Percentiles rank a stretch among this genome's conserved stretches.
Conservation (phyloP, 2,888 invertebrate genomes). For the Mimumesa dahlbomi region DNA sequence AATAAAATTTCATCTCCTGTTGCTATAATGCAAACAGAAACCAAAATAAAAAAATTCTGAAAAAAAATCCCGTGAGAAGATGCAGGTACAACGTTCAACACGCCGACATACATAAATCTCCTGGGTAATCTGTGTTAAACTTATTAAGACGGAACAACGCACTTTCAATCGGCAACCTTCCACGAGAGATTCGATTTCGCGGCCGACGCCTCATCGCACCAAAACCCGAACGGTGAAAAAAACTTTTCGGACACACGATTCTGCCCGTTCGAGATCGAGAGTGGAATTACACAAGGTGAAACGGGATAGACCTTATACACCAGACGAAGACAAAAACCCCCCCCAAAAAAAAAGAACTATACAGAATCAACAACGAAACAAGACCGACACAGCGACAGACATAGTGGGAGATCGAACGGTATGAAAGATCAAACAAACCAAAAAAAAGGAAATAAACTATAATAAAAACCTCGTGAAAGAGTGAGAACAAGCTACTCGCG, state of each 20-base stretch:
- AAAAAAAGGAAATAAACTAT: conserved; percentile 12
- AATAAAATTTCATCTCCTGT: no score
- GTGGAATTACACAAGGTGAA: conserved; percentile 65
- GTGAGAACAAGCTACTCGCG: conserved; percentile 40
- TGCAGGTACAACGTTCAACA: no score
- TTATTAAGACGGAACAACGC: conserved; percentile 9
- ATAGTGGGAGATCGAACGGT: background rate
- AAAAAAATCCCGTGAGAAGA: no score
- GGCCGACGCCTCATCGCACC: conserved; percentile 35
- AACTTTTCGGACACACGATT: conserved; percentile 58
- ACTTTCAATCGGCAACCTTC: conserved; percentile 21
- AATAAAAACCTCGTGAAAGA: conserved; percentile 23
- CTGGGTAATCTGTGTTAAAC: no score
- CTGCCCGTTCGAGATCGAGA: conserved; percentile 70
- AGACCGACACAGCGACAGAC: background rate
- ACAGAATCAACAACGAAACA: no score
- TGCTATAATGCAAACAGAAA: no score
- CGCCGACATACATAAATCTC: no score
- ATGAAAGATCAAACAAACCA: conserved; percentile 3
- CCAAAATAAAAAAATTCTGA: no score
- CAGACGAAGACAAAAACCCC: conserved; percentile 8
- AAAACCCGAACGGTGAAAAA: conserved; percentile 55
- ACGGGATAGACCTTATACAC: conserved; percentile 11
- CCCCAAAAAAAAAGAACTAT: no score
- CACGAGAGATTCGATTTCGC: conserved; percentile 35